These are phyloP conservation scores for Ceratosolen fusciceps DNA, from an alignment of 1,140 invertebrate species.

Conservation along the genomic window DNA sequence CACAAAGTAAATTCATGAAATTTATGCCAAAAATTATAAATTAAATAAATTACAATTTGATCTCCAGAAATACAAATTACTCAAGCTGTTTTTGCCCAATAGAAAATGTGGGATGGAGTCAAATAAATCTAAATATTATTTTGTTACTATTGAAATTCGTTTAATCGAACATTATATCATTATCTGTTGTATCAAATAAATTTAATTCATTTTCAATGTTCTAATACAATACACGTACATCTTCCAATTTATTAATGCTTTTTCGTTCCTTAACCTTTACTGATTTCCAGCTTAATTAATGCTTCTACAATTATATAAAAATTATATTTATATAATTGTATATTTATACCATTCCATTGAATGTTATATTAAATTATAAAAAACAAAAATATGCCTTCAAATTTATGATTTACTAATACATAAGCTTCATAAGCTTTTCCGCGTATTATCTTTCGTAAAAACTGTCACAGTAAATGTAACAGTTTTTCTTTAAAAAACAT, in stretches of 20 bases:
- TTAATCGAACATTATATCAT: not conserved
- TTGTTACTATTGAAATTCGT: not conserved
- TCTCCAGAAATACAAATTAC: not conserved
- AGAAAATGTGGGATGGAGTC: not conserved
- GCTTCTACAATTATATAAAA: no score
- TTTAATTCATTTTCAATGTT: not conserved
- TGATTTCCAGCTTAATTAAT: no score
- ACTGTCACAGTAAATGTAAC: no score
- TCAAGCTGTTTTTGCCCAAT: not conserved
- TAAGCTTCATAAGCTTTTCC: no score
- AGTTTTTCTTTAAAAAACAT: no score
- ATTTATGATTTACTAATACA: no score
- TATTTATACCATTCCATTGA: no score
- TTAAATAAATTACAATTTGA: not conserved
- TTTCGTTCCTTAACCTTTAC: not conserved
- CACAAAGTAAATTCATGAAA: not conserved
- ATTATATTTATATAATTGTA: no score
- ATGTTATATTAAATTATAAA: no score
- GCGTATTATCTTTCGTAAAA: no score
- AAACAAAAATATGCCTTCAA: no score
- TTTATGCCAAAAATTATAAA: not conserved
- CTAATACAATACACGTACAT: not conserved
- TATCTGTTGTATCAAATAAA: slow-evolving; percentile 1
- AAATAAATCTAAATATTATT: not conserved
- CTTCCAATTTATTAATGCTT: not conserved